Conservation (phyloP, 1,140 invertebrate species). For the Mercenaria mercenaria region DNA sequence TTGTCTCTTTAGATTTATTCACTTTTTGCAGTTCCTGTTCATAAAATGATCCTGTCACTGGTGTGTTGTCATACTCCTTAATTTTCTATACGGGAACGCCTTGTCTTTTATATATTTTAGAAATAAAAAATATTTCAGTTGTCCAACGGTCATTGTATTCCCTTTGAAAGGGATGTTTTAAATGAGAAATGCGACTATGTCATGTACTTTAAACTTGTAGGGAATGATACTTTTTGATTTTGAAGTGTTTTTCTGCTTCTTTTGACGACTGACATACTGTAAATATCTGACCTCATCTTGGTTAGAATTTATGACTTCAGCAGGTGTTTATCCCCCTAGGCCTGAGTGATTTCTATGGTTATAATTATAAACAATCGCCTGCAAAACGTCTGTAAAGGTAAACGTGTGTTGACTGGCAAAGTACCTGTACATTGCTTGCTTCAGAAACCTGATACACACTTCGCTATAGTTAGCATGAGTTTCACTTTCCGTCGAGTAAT, state of each 20-base stretch:
- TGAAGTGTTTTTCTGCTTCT: neutral
- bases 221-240: neutral
- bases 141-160: neutral
- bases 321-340: too few relatives aligned
- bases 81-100: neutral
- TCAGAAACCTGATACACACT: too few relatives aligned
- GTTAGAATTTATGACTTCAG: too few relatives aligned
- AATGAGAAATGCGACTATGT: neutral
- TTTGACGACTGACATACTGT: neutral
- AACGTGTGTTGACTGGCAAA: too few relatives aligned
- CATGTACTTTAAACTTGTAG: neutral
- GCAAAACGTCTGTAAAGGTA: neutral
- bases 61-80: neutral
- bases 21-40: neutral
- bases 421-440: too few relatives aligned
- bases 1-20: neutral
- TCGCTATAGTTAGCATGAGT: too few relatives aligned
- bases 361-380: too few relatives aligned
- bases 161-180: neutral
- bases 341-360: too few relatives aligned
- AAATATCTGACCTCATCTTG: too few relatives aligned
- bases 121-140: neutral
- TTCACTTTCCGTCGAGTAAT: too few relatives aligned
- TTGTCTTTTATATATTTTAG: neutral
- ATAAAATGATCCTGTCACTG: neutral